Base-by-base conservation (phyloP, 2,797 vertebrate genomes). In the Somateria mollissima region DNA sequence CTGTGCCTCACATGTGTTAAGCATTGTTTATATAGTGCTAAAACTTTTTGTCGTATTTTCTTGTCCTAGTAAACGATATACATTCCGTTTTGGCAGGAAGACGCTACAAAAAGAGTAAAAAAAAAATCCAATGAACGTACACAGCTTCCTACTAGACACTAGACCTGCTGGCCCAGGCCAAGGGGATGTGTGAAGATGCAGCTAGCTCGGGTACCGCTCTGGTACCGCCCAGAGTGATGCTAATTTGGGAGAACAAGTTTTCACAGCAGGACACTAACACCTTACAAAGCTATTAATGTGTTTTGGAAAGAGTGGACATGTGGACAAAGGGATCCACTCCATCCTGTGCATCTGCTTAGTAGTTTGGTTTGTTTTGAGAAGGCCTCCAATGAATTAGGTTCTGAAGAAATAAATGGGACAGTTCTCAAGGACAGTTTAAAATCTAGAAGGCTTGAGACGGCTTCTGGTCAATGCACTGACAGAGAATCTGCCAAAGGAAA, bases 191-290 rank as follows among this genome's bases (percentile, higher is more conserved):
- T 1, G 5, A 21, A 72, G 39, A 19, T 49, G 58, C 64, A 69
- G 43, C 53, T 27, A 10, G 17, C 56, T 54, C 1, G 0, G 49
- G 19, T 2, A 0, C 36, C 5, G 2, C 16, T 2, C 12, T 9
- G 37, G 32, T 24, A 21, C 32, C 34, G 37, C 56, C 32, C 51
- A 32, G 34, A 65, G 64, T 45, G 43, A 14, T 0, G 0, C 64
- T n/a, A 3, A 22, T 25, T 32, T 76, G 69, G 45, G 56, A 93
- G 25, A 51, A 79, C 45, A 51, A 64, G 64, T 43, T 53, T 76
- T 76, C 60, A 32, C 39, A 61, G 72, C n/a, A 72, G 43, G 65
- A 47, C 22, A 25, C 45, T 60, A 10, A 53, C 11, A 10, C 45
- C 39, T 54, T 41, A 41, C 66, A 61, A 49, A 67, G n/a, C 49